Percentiles rank a stretch among this genome's conserved stretches.
Evolutionary conservation across 2,113 vertebrate genomes (phyloP).

Genomic region (Crotalus tigris): DNA sequence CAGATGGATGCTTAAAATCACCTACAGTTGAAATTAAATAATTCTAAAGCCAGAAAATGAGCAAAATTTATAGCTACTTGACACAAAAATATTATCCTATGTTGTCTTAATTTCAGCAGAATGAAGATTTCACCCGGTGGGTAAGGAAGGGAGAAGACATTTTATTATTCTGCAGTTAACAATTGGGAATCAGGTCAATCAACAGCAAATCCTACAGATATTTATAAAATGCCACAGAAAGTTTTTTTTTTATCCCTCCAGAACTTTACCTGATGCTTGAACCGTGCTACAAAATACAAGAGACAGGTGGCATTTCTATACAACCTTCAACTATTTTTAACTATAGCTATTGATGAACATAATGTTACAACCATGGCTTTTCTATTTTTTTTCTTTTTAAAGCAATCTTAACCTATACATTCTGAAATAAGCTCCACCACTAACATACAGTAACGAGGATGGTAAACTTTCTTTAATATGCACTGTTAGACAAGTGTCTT

Average conservation of each 20-base stretch:
- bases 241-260: neutral
- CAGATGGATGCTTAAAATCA: neutral
- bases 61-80: neutral
- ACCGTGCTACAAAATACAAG: neutral
- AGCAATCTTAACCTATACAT: neutral
- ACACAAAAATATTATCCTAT: neutral
- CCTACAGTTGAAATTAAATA: neutral
- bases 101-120: neutral
- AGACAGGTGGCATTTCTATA: neutral
- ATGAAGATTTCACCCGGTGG: neutral
- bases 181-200: neutral
- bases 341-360: neutral
- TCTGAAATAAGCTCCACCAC: neutral
- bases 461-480: neutral
- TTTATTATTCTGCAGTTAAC: neutral
- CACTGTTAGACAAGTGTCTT: neutral
- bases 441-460: neutral
- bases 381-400: neutral
- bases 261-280: neutral
- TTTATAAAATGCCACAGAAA: neutral
- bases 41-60: neutral
- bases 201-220: neutral
- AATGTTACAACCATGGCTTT: neutral
- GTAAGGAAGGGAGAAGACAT: neutral
- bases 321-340: neutral